These are phyloP conservation scores for Pterocles orientalis DNA, from an alignment of 2,113 vertebrate genomes.

Conservation along the genomic window DNA sequence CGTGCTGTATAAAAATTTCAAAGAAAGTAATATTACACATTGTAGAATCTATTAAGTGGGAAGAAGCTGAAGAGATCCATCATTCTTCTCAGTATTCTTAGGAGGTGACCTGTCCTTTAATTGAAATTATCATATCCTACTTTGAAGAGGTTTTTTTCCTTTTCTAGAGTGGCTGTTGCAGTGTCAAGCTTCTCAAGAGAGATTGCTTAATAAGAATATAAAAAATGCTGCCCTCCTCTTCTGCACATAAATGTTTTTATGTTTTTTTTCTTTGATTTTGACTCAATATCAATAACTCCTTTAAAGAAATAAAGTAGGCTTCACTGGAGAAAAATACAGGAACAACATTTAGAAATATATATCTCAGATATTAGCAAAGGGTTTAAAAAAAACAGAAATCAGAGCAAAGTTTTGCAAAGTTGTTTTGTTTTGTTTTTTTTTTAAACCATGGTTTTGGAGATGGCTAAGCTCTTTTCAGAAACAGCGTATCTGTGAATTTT, in stretches of 20 bases:
- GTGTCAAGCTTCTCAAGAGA: background rate
- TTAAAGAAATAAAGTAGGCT: background rate
- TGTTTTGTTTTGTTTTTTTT: background rate
- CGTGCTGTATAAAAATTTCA: background rate
- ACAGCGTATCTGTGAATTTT: background rate
- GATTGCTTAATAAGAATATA: background rate
- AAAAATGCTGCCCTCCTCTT: background rate
- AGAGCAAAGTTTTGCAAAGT: background rate
- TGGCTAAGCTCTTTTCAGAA: background rate
- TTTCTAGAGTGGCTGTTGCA: background rate
- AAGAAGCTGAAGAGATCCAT: background rate
- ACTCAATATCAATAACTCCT: background rate
- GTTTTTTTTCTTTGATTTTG: background rate
- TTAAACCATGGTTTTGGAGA: background rate
- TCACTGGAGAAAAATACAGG: background rate
- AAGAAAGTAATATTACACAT: background rate
- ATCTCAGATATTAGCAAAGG: background rate
- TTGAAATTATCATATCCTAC: background rate
- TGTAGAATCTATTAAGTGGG: background rate
- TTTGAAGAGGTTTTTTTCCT: background rate
- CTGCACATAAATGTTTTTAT: background rate
- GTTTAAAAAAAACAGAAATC: background rate
- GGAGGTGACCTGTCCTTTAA: background rate
- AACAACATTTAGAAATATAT: background rate
- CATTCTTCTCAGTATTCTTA: background rate